Base-by-base conservation (phyloP, 1,140 invertebrate species). In the Sminthurinus signatus region DNA sequence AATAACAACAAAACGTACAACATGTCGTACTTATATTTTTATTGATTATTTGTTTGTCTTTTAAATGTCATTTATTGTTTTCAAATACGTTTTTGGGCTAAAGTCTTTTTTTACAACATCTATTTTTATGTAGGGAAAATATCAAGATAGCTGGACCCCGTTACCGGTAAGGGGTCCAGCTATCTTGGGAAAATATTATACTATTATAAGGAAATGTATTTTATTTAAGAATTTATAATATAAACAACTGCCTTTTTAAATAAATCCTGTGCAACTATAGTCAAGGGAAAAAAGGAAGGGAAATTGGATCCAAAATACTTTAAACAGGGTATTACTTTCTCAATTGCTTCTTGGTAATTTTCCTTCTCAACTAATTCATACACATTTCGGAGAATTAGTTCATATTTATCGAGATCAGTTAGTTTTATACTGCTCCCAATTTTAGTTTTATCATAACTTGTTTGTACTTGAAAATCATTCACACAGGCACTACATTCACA, bases 241-340 rank as follows among this genome's bases (percentile, higher is more conserved):
- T n/a, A n/a, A 15, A 61, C 51, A 19, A 65, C 32, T 23, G 58
- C 58, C 27, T 51, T 60, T 50, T 65, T 65, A 50, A 55, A 65
- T 29, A 65, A 39, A 36, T 65, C 58, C n/a, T 60, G 43, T 17
- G 64, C 58, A 15, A 65, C 58, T 46, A 23, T 21, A 56, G 21
- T 46, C 8, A 65, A 28, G n/a, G 57, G 32, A 25, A 60, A 60
- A 4, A 39, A 19, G 2, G 58, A n/a, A 32, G 48, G 32, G 25
- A 61, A 65, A 21, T 60, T 4, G n/a, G 21, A 28, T 10, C 64
- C 51, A 44, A 60, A 65, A 57, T 55, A 65, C n/a, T 56, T 42
- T 25, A 65, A 25, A 25, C 43, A 42, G n/a, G 44, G 4, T 21
- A 5, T 23, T 14, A 65, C 27, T 1, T 21, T 59, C n/a, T 27